Evolutionary conservation across 2,797 vertebrate species (phyloP).

Genomic region (Squalus acanthias): DNA sequence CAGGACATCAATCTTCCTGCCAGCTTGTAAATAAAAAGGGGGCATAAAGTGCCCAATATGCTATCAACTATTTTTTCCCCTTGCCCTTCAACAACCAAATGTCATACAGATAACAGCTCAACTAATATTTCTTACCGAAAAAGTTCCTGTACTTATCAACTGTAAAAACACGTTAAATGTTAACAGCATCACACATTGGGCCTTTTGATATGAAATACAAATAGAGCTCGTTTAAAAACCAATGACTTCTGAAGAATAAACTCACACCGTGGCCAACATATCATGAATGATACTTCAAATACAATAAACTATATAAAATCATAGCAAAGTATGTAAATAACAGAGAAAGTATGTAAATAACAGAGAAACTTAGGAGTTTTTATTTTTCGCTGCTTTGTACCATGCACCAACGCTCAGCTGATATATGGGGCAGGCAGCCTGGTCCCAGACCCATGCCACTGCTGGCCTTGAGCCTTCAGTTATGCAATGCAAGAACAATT

Average conservation of each 20-base stretch:
- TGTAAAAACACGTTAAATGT: neutral
- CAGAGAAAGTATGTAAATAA: too few relatives aligned
- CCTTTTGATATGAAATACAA: neutral
- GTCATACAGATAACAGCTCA: neutral
- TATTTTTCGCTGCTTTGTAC: too few relatives aligned
- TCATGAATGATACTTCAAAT: neutral
- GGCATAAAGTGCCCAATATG: neutral
- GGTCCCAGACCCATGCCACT: too few relatives aligned
- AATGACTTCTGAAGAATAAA: neutral
- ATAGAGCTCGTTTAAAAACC: neutral
- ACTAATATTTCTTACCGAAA: neutral
- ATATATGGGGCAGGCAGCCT: too few relatives aligned
- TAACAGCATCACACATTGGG: neutral
- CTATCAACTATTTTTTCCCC: neutral
- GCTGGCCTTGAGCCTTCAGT: too few relatives aligned
- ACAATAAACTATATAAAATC: too few relatives aligned
- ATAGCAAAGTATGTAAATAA: too few relatives aligned
- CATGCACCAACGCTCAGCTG: too few relatives aligned
- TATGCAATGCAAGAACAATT: too few relatives aligned
- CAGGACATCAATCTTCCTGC: too few relatives aligned
- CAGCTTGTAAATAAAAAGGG: too few relatives aligned
- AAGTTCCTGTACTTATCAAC: neutral
- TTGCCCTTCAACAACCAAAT: neutral
- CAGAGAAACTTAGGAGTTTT: too few relatives aligned
- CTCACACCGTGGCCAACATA: neutral